These are phyloP conservation scores for Actenoides hombroni DNA, from an alignment of 2,113 vertebrate species.

Conservation along the genomic window DNA sequence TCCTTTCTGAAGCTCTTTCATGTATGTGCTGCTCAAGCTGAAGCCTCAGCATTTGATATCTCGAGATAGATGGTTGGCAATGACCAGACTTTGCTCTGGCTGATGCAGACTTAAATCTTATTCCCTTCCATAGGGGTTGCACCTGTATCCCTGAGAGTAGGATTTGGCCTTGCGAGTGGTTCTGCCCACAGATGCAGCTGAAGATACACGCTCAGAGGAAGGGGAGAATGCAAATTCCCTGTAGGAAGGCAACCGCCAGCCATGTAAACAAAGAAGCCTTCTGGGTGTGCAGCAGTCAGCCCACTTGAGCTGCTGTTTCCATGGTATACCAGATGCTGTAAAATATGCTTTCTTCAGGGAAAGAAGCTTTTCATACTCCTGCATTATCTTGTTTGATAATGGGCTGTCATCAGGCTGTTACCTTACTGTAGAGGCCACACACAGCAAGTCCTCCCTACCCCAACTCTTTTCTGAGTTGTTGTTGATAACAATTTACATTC, in stretches of 20 bases:
- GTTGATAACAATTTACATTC: neutral
- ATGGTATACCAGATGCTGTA: conserved; percentile 61
- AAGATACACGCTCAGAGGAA: neutral
- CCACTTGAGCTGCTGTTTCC: conserved; percentile 66
- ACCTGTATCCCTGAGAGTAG: neutral
- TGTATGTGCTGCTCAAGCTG: neutral
- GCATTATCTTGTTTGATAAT: conserved; percentile 16
- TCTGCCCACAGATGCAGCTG: neutral
- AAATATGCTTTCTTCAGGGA: conserved; percentile 27
- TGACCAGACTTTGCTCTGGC: neutral
- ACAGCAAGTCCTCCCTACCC: neutral
- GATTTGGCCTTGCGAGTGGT: neutral
- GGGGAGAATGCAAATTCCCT: conserved; percentile 35
- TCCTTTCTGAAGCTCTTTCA: neutral
- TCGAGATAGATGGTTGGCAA: neutral
- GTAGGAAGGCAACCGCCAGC: neutral
- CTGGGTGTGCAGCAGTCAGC: conserved; percentile 53
- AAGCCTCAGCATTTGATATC: accelerated
- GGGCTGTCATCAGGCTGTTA: neutral
- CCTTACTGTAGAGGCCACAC: neutral
- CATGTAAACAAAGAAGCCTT: conserved; percentile 51
- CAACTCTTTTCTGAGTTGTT: neutral
- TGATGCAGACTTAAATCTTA: neutral
- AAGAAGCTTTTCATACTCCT: conserved; percentile 4
- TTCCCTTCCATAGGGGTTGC: neutral